Base-by-base conservation (phyloP, 2,797 vertebrate genomes). In the Acanthurus lineatus region DNA sequence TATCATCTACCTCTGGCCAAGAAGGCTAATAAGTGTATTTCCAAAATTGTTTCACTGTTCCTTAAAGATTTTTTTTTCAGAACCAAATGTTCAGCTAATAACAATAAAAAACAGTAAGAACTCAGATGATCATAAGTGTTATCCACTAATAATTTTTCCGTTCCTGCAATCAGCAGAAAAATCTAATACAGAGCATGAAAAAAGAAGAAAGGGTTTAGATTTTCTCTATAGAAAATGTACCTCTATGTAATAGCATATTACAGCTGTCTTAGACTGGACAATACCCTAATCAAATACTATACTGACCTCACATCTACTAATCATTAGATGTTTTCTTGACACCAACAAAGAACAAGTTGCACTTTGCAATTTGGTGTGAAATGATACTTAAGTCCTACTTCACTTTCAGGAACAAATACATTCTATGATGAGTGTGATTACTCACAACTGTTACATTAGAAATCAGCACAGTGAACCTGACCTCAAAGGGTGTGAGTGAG, bases 341-440 rank as follows among this genome's bases (percentile, higher is more conserved):
- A 84, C 75, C 65, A 80, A 49, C 38, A 9, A 79, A 47, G 57
- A 47, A 69, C 57, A 68, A 61, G 59, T 73, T 81, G 62, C 57
- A 82, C 65, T 71, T 61, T 52, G 53, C 10, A 15, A 66, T 81
- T 80, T 65, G 69, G 51, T 79, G 75, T 77, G 73, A 87, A 86
- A 88, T 76, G 56, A 81, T 69, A 83, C 35, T 73, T 72, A 60
- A 78, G 79, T 88, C 69, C 77, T 85, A 81, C 79, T 70, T 84
- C 66, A 77, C 81, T 84, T 83, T 81, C 73, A 84, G 77, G 73
- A 81, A 82, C 83, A 81, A 88, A 89, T 85, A 88, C 87, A 84
- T 87, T 90, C 86, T 88, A 87, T 58, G 59, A 85, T 79, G 62
- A 85, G 76, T 66, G 79, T 73, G 61, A 85, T 83, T 74, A 87